Evolutionary conservation across 2,888 invertebrate species (phyloP).

Genomic region (Antheraea yamamai): DNA sequence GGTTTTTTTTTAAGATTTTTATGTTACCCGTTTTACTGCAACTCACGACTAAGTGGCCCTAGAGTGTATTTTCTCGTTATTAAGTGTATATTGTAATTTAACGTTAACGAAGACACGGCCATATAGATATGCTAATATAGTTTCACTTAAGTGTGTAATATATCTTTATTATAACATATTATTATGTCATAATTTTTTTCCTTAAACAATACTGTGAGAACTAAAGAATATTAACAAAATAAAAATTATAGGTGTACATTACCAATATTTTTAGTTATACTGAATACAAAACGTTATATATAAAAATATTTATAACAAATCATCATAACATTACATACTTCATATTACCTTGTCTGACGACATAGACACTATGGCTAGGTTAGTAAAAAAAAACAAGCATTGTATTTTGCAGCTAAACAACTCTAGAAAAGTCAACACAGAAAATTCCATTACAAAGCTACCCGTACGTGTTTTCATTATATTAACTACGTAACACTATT

Average conservation of each 20-base stretch:
- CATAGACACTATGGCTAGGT: background rate
- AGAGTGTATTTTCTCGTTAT: no score
- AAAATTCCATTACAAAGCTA: constrained; percentile 74
- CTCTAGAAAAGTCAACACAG: constrained; percentile 71
- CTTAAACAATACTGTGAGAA: background rate
- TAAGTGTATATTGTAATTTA: no score
- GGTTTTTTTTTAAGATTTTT: no score
- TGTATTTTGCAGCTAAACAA: background rate
- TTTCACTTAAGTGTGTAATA: no score
- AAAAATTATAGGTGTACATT: background rate
- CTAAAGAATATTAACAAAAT: background rate
- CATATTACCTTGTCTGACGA: background rate
- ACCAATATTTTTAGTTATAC: no score
- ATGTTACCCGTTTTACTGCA: no score
- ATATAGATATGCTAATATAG: no score
- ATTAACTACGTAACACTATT: constrained; percentile 77
- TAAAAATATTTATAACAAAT: background rate
- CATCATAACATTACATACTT: background rate
- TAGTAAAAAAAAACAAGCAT: background rate
- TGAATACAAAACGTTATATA: no score
- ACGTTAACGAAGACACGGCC: no score
- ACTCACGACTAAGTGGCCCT: no score
- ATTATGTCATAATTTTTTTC: background rate
- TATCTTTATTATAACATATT: no score
- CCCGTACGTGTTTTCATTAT: constrained; percentile 78